Percentiles rank a stretch among this genome's conserved stretches.
These are phyloP conservation scores for Dipus sagitta DNA, from an alignment of 2,797 vertebrate species.

Conservation along the genomic window DNA sequence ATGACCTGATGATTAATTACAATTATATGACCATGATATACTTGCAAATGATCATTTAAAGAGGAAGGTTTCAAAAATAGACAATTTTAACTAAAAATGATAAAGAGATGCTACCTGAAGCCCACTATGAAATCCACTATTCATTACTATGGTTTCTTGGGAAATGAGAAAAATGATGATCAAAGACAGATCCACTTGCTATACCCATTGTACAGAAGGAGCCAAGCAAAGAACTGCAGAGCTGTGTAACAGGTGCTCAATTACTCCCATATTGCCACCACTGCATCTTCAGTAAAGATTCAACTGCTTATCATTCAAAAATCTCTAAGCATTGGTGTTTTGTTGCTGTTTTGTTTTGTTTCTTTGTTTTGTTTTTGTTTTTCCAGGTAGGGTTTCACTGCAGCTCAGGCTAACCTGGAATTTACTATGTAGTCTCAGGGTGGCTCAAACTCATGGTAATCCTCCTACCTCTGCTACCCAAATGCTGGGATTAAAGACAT, in stretches of 20 bases:
- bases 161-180: conserved; percentile 26
- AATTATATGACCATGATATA: conserved; percentile 9
- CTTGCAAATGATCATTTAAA: conserved; percentile 44
- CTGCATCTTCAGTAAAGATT: conserved; percentile 70
- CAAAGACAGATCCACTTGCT: neutral
- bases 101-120: neutral
- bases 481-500: too few species aligned
- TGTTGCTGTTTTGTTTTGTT: too few species aligned
- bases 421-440: too few species aligned
- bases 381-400: too few species aligned
- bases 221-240: neutral
- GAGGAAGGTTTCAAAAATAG: conserved; percentile 41
- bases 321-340: conserved; percentile 34
- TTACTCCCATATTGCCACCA: conserved; percentile 32
- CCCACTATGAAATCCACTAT: neutral
- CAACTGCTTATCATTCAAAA: conserved; percentile 73
- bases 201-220: neutral
- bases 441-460: too few species aligned
- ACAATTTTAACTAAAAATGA: conserved; percentile 33
- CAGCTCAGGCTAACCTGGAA: too few species aligned
- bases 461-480: too few species aligned
- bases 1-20: conserved; percentile 46
- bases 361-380: too few species aligned
- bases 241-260: conserved; percentile 7
- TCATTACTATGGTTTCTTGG: neutral